A percentile compares a stretch with the other conserved stretches of the same genome.
Conservation (phyloP, 2,888 invertebrate genomes). For the Sarcophaga subvicina region DNA sequence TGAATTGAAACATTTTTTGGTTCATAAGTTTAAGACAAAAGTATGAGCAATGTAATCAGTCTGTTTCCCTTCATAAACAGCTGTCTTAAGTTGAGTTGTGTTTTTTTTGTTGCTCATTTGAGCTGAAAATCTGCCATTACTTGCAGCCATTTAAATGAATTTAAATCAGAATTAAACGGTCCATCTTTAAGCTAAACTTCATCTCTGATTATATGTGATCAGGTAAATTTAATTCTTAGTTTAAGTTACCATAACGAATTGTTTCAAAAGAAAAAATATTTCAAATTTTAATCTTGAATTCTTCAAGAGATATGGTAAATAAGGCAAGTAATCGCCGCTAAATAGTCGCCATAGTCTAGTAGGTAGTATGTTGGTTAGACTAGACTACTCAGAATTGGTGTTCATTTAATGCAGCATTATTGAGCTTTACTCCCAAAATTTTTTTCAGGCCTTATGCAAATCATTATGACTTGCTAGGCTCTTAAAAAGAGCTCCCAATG, state of each 20-base stretch:
- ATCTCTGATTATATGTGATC: slow-evolving; percentile 52
- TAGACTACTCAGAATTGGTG: too few species aligned
- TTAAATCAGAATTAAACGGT: slow-evolving; percentile 14
- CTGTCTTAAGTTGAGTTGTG: slow-evolving; percentile 25
- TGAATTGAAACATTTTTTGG: too few species aligned
- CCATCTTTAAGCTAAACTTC: slow-evolving; percentile 50
- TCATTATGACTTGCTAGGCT: too few species aligned
- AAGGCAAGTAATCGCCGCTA: too few species aligned
- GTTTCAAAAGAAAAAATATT: slow-evolving; percentile 29
- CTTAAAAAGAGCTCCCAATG: too few species aligned
- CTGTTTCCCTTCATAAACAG: slow-evolving; percentile 23
- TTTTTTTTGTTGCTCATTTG: neutral
- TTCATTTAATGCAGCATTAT: too few species aligned
- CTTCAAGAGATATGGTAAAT: too few species aligned
- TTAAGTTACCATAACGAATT: slow-evolving; percentile 57
- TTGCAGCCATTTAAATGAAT: slow-evolving; percentile 50
- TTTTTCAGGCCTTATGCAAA: too few species aligned
- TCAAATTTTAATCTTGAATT: too few species aligned
- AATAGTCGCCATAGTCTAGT: too few species aligned
- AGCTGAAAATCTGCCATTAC: slow-evolving; percentile 55
- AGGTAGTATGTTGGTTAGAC: too few species aligned
- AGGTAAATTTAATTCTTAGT: slow-evolving; percentile 50
- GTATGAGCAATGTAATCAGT: slow-evolving; percentile 43
- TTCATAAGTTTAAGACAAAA: slow-evolving; percentile 19
- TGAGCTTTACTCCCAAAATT: too few species aligned